These are phyloP conservation scores for Cenopis cana DNA, from an alignment of 2,888 invertebrate species.

Conservation along the genomic window DNA sequence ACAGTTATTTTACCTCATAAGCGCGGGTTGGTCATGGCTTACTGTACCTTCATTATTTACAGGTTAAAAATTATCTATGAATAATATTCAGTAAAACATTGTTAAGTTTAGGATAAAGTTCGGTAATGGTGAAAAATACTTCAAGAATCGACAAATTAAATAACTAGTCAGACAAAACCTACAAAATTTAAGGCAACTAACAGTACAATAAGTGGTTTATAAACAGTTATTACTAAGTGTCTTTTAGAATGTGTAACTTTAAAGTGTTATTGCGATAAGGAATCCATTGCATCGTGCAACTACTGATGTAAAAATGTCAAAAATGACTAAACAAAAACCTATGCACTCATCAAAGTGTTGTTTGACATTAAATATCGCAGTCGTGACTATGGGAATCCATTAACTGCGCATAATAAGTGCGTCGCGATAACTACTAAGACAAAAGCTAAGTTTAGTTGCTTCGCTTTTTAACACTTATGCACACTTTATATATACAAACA, in stretches of 20 bases:
- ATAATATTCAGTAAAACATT: no score
- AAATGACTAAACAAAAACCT: slow-evolving; percentile 37
- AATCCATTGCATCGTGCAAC: slow-evolving; percentile 16
- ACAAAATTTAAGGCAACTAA: no score
- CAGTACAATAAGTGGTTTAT: no score
- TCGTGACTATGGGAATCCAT: slow-evolving; percentile 71
- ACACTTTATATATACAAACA: not conserved
- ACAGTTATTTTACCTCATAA: no score
- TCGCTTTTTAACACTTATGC: slow-evolving; percentile 11
- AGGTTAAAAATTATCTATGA: no score
- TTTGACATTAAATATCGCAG: slow-evolving; percentile 44
- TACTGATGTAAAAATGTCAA: slow-evolving; percentile 29
- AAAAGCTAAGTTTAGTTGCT: slow-evolving; percentile 44
- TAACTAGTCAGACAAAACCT: no score
- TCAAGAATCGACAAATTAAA: no score
- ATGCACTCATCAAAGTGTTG: slow-evolving; percentile 34
- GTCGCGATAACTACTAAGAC: slow-evolving; percentile 43
- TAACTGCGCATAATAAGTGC: slow-evolving; percentile 60
- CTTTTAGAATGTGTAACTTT: not conserved
- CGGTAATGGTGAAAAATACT: no score
- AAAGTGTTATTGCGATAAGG: slow-evolving; percentile 18
- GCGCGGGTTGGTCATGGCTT: no score
- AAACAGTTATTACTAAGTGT: no score
- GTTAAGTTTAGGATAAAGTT: no score
- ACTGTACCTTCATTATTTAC: no score